Base-by-base conservation (phyloP, 2,113 vertebrate genomes). In the Zingel zingel region DNA sequence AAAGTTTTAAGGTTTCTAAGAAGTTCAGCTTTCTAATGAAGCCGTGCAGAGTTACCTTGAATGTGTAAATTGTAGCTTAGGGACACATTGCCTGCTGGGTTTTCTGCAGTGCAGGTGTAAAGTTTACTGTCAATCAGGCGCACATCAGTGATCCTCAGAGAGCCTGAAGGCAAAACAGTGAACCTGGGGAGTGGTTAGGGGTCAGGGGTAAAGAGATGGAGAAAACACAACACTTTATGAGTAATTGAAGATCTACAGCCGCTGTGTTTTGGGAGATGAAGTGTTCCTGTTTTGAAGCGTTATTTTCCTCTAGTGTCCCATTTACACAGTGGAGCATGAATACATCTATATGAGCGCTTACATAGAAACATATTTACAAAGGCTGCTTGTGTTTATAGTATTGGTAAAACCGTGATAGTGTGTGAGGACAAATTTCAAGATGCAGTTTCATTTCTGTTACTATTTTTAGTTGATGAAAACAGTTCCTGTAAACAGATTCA, bases 61-160 rank as follows among this genome's bases (percentile, higher is more conserved):
- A 99, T 90, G 0, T 88, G 88, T 74, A 99, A 95, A 92, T 78
- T 85, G 89, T 98, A 98, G 94, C 67, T 95, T 18, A 94, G 89
- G 0, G 96, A 96, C 59, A 93, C 2, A 0, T 93, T 97, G 9
- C 98, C 98, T 0, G 95, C 98, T 0, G 95, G 82, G 74, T 97
- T 99, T 0, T 89, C 93, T 48, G 97, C 98, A 0, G 90, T 95
- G 92, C 98, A 99, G 82, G 94, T 95, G 64, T 99, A 99, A 7
- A 93, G 90, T 82, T 96, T 97, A 0, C 85, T 93, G 88, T 98
- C 98, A 2, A 74, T 92, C 77, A 94, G 92, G 78, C 91, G 95
- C 61, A 95, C 92, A 85, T 97, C 82, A 0, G 91, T 84, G 94
- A 99, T 95, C 61, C 18, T 94, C 68, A 99, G 95, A 66, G 97